Conservation (phyloP, 2,888 invertebrate species). For the Celastrina argiolus region DNA sequence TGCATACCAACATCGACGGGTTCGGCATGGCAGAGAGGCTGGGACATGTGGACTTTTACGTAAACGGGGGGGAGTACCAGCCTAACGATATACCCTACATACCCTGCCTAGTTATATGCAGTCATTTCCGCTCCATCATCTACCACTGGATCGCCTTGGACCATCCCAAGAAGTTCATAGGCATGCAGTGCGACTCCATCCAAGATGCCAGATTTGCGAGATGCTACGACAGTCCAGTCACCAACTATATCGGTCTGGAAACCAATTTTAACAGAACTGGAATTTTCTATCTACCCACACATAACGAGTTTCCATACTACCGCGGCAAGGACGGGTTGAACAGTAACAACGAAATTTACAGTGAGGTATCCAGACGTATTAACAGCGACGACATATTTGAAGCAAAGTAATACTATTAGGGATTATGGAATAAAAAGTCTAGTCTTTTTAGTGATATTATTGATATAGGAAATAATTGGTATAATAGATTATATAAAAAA, state of each 20-base stretch:
- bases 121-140: conserved; percentile 51
- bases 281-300: conserved; percentile 57
- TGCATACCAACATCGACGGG: conserved; percentile 70
- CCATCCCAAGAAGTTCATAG: conserved; percentile 64
- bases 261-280: conserved; percentile 56
- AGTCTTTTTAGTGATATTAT: conserved; percentile 1
- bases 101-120: conserved; percentile 61
- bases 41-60: conserved; percentile 64
- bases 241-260: conserved; percentile 55
- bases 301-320: conserved; percentile 63
- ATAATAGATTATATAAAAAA: too few species aligned
- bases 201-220: conserved; percentile 60
- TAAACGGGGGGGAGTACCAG: conserved; percentile 66
- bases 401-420: not conserved
- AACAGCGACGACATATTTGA: conserved; percentile 54
- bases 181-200: conserved; percentile 51
- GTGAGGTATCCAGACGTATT: conserved; percentile 42
- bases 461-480: not conserved
- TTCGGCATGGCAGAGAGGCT: conserved; percentile 63
- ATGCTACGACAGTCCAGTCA: conserved; percentile 53
- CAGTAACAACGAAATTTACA: conserved; percentile 58
- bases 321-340: conserved; percentile 56
- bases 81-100: conserved; percentile 57
- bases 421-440: not conserved
- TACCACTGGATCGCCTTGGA: conserved; percentile 69